A percentile compares a stretch with the other conserved stretches of the same genome.
phyloP scores from a whole-genome alignment of 2,888 invertebrate species.

The Nomada goodeniana region DNA sequence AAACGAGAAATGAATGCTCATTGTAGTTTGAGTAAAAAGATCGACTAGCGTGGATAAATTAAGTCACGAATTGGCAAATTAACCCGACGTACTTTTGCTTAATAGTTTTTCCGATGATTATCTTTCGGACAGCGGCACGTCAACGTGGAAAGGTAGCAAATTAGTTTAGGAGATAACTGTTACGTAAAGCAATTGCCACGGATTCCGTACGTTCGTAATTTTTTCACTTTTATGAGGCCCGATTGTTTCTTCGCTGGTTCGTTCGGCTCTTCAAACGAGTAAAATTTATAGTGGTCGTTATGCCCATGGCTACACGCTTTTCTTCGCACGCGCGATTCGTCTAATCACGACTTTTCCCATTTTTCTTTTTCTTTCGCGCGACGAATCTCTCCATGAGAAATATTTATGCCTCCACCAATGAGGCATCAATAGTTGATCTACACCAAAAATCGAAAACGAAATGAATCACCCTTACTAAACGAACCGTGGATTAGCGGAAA shows the following conservation, averaged over 20 bases:
- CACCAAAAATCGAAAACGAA: no score
- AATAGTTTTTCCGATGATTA: conserved; percentile 58
- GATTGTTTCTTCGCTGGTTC: conserved; percentile 35
- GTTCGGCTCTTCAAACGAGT: conserved; percentile 17
- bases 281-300: conserved; percentile 32
- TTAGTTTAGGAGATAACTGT: conserved; percentile 57
- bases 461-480: no score
- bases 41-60: conserved; percentile 30
- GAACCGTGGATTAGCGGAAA: no score
- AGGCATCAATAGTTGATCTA: no score
- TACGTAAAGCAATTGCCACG: conserved; percentile 43
- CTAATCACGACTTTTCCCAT: conserved; percentile 22
- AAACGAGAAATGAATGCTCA: conserved; percentile 11
- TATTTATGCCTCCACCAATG: not conserved
- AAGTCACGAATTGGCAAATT: conserved; percentile 45
- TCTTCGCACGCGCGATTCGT: conserved; percentile 19
- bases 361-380: not conserved
- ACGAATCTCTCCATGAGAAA: not conserved
- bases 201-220: conserved; percentile 14
- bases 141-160: conserved; percentile 45
- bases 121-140: conserved; percentile 30
- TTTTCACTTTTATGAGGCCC: conserved; percentile 26
- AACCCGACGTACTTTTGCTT: conserved; percentile 46
- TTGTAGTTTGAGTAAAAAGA: not conserved
- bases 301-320: conserved; percentile 10